Evolutionary conservation across 1,140 invertebrate species (phyloP), one percentile per base, ranked within the genome.

Genomic region (Oncopeltus fasciatus): DNA sequence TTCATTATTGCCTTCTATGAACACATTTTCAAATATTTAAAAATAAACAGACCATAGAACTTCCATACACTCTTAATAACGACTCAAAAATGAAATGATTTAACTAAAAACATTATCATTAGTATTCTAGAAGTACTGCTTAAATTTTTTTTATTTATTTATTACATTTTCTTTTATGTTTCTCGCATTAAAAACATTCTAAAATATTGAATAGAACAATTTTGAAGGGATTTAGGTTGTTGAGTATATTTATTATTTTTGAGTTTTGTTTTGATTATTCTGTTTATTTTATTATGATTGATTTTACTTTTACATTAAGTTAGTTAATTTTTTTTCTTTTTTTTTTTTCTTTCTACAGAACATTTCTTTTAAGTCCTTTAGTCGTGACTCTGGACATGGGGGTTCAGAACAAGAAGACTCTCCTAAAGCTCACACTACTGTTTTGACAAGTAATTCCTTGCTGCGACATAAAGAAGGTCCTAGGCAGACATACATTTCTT

Each of bases 341-440:
- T 65, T 46, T 66, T 61, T 66, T 67, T 72, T 69, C 72, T 73
- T 70, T 65, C 74, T 73, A 67, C 80, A 83, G 82, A 83, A 82
- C 78, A 82, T 81, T 78, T 83, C 81, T 78, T 83, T 81, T 81
- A 83, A 83, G 69, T 82, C 80, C 38, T 81, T 80, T 69, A 81
- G 81, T 65, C 76, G 81, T 64, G 78, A 82, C 70, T 79, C 82
- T 56, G 77, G 83, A 65, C 77, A 82, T 73, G 77, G 82, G 65
- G 75, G 80, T 56, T 83, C 81, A 29, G 81, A 83, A 67, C 79
- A 82, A 66, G 81, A 83, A 68, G 80, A 83, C 62, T 83, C 80
- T 18, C 80, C 80, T 2, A 73, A 79, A 59, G 77, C 78, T n/a
- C 76, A 80, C 68, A 76, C 72, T 64, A 74, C 78, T 70, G 71